These are phyloP conservation scores for Ormyrus thymus DNA, from an alignment of 2,888 invertebrate genomes.

Conservation along the genomic window DNA sequence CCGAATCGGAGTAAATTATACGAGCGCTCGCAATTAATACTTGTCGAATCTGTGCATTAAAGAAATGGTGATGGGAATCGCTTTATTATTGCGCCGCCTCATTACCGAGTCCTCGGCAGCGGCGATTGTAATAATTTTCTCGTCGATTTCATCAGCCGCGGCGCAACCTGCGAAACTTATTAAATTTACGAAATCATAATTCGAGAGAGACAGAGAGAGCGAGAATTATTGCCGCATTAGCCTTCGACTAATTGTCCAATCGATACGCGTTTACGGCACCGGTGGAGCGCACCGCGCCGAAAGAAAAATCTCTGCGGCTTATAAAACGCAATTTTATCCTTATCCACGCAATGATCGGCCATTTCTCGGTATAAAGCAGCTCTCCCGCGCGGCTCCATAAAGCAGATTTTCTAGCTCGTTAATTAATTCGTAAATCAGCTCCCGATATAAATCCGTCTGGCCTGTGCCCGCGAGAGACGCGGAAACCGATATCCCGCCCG, in stretches of 20 bases:
- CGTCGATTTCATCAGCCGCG: constrained; percentile 17
- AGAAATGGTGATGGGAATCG: background rate
- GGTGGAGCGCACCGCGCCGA: background rate
- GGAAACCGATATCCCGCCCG: constrained; percentile 47
- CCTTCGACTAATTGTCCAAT: constrained; percentile 3
- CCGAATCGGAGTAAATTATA: background rate
- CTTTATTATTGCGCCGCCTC: background rate
- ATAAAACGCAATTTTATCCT: constrained; percentile 15
- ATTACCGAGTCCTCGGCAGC: background rate
- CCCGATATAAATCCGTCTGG: constrained; percentile 26
- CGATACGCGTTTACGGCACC: background rate
- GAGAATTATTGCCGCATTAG: background rate
- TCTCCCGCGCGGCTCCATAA: background rate
- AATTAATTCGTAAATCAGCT: constrained; percentile 47
- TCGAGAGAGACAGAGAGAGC: background rate
- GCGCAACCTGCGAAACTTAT: background rate
- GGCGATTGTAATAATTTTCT: constrained; percentile 21
- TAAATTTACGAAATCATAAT: constrained; percentile 27
- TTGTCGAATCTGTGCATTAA: constrained; percentile 20
- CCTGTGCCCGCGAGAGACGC: background rate
- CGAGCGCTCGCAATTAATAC: constrained; percentile 26
- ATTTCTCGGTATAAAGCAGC: background rate
- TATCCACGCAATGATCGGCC: background rate
- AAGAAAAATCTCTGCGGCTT: background rate
- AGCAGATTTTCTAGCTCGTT: background rate